Base-by-base conservation (phyloP, 2,797 vertebrate genomes). In the Sus cebifrons region DNA sequence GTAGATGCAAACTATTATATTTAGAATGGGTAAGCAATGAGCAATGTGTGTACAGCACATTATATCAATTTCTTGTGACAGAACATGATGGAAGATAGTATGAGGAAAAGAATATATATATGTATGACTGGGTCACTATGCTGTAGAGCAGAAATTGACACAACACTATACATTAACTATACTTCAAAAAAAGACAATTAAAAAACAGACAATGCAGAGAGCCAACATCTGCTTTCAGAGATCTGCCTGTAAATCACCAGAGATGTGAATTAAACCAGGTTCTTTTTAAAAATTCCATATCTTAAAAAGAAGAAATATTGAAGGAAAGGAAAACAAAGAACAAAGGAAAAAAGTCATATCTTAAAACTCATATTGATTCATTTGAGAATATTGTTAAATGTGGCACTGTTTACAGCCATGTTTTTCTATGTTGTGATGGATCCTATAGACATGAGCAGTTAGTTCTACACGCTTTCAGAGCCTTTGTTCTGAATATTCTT, bases 331-430 rank as follows among this genome's bases (percentile, higher is more conserved):
- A 49, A 49, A 49, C 44, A 49, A 49, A 49, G 44, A 6, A 49
- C 9, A 49, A 49, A 10, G 44, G 9, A 49, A 49, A 49, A 49
- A 49, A 49, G 44, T 49, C 44, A 49, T 49, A 49, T 49, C 44
- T 49, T 49, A 6, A 49, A 49, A 84, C 15, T n/a, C 21, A 54
- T 52, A 52, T 92, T 97, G 96, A 96, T 95, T 98, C 79, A 90
- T 97, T 87, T 94, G 95, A 83, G 75, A 96, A 97, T 93, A 91
- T 95, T 97, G 40, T 70, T 89, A 97, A 97, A 94, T 91, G 78
- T 78, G 71, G 70, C 16, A 3, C 32, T 97, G 93, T 97, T 98
- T 98, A 86, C 77, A 17, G 32, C 14, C 77, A 15, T 93, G 73
- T 96, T 97, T 96, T 89, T 96, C 91, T 68, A 77, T 67, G 81